Evolutionary conservation across 2,888 invertebrate species (phyloP).

Genomic region (Gibbula magus): DNA sequence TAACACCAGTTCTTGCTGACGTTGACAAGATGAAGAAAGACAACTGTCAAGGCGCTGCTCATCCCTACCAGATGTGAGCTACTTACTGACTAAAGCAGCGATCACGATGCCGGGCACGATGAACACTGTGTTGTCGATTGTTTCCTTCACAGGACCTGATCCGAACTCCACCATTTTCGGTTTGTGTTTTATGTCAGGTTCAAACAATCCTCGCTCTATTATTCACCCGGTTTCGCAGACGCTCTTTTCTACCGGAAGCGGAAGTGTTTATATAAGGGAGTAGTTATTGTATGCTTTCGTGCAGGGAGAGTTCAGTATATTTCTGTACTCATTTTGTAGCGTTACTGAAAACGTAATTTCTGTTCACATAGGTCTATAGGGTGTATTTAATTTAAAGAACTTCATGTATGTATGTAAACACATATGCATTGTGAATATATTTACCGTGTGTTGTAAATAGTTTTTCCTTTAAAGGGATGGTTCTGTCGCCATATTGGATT

Average conservation of each 20-base stretch:
- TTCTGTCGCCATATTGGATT: too few relatives aligned
- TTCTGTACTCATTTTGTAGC: too few relatives aligned
- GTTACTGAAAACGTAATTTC: too few relatives aligned
- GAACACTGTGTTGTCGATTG: constrained; percentile 91
- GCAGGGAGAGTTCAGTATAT: background rate
- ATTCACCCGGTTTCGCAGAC: constrained; percentile 24
- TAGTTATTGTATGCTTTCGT: background rate
- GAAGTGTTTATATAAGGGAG: background rate
- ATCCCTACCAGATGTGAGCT: background rate
- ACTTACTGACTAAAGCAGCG: constrained; percentile 85
- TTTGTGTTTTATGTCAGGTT: background rate
- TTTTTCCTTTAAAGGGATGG: too few relatives aligned
- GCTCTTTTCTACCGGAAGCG: constrained; percentile 26
- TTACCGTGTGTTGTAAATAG: too few relatives aligned
- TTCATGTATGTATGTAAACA: too few relatives aligned
- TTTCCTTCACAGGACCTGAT: constrained; percentile 88
- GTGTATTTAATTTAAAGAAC: too few relatives aligned
- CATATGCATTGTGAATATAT: too few relatives aligned
- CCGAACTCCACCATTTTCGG: constrained; percentile 87
- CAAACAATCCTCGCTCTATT: background rate
- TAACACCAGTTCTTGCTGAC: background rate
- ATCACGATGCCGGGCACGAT: constrained; percentile 89
- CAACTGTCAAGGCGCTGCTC: background rate
- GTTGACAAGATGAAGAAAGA: background rate
- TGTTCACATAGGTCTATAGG: too few relatives aligned